Evolutionary conservation across 2,113 vertebrate species (phyloP), one percentile per base, ranked within the genome.

Genomic region (Odontophorus gujanensis): DNA sequence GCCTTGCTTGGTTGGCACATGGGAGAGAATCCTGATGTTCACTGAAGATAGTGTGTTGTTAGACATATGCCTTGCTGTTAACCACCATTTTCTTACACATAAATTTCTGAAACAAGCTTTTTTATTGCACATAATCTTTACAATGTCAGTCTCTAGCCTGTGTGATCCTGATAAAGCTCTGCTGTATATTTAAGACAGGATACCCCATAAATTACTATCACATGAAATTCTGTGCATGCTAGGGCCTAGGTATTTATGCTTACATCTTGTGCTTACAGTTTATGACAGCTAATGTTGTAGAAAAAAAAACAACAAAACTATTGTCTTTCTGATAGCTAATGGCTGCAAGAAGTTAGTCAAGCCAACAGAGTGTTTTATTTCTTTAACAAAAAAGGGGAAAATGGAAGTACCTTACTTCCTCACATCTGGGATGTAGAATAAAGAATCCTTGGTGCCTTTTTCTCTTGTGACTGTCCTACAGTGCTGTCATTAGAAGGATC

Each of bases 91-190:
- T 88, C 73, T 89, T 80, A 72, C 76, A 81, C 82, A 73, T 76
- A 73, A 58, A 68, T 81, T 87, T 92, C 94, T 80, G 36, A 38
- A 94, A 78, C 71, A 90, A 93, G 80, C 53, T 28, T 75, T 91
- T 88, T 90, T 93, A 69, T 88, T 92, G 89, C 53, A 74, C 38
- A 5, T 91, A 53, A 75, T 95, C 79, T 92, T 93, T 79, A 91
- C 76, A 72, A 42, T 66, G 68, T 87, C 59, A 59, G 51, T 90
- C 81, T 90, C 58, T 72, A 85, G 40, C 74, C 79, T 85, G 22
- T 9, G 42, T 72, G 78, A 85, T 93, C 47, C 74, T 91, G 84
- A 74, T 94, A 76, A 96, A 95, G 38, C 68, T 59, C 42, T 45
- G 36, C 67, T 89, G 45, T 93, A 26, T 94, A 63, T 86, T 88